Conservation (phyloP, 2,113 vertebrate species). For the Pelecanus crispus region DNA sequence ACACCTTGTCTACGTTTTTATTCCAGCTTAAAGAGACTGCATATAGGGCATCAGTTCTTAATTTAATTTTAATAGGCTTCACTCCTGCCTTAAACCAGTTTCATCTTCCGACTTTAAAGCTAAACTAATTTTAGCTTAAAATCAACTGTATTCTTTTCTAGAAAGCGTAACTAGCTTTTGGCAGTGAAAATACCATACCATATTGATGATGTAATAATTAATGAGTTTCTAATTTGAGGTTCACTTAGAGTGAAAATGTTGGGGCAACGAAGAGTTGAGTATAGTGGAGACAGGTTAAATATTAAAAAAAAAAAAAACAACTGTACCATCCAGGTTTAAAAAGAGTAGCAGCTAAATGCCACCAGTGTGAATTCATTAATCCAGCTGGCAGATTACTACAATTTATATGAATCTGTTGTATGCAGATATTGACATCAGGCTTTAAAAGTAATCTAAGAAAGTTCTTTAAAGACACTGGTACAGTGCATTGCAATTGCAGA, state of each 20-base stretch:
- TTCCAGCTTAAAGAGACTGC: background rate
- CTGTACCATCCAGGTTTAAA: background rate
- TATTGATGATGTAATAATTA: background rate
- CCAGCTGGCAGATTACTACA: background rate
- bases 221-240: background rate
- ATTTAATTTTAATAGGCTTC: background rate
- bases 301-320: background rate
- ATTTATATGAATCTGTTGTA: background rate
- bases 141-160: background rate
- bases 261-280: background rate
- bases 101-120: background rate
- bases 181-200: background rate
- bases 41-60: background rate
- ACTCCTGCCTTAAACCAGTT: background rate
- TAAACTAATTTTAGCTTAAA: background rate
- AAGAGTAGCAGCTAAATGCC: background rate
- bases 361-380: background rate
- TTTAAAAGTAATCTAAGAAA: background rate
- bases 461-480: conserved; percentile 32
- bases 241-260: background rate
- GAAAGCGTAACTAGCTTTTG: background rate
- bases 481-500: conserved; percentile 30
- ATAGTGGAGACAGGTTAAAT: background rate
- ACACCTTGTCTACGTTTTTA: background rate
- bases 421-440: background rate